Evolutionary conservation across 2,797 vertebrate genomes (phyloP), one percentile per base, ranked within the genome.

Genomic region (Numenius phaeopus): DNA sequence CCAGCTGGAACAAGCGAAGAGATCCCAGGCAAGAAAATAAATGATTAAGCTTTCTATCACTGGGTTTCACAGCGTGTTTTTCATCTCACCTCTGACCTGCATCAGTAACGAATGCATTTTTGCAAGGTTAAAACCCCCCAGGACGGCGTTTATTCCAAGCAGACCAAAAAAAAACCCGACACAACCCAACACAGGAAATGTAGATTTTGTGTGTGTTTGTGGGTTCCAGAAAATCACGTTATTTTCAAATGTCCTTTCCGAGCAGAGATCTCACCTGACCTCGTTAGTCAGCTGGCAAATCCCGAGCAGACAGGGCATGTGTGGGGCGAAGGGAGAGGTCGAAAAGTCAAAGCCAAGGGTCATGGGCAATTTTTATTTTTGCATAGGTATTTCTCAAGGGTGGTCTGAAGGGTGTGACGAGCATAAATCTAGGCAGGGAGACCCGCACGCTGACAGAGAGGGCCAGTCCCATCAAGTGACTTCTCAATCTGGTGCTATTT

Each of bases 321-420:
- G 52, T 3, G 3, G 39, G 52, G 85, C 40, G 85, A 90, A 85
- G 29, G 44, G 52, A 76, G 62, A 90, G 95, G 96, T 96, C 83
- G 2, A 66, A 69, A 87, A 82, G 93, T 90, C 95, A 95, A 94
- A 93, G 87, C 44, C 73, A 73, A 52, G 46, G 96, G 96, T 96
- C 95, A 92, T 1, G 46, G 50, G 89, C 86, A 94, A 90, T 97
- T 97, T 97, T 86, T 96, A 83, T 88, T 95, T 95, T 92, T 55
- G 47, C 84, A 92, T 55, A 70, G 32, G 37, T 87, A 50, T 96
- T 88, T 94, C 89, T 97, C 94, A 76, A 30, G 96, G 96, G 96
- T 96, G 96, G 90, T 95, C 95, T 93, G 61, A 71, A 76, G 85
- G 40, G 64, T 85, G 62, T 58, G 85, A 90, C 20, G 37, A 84